These are phyloP conservation scores for Halichoeres trimaculatus DNA, from an alignment of 2,113 vertebrate genomes.

Conservation along the genomic window DNA sequence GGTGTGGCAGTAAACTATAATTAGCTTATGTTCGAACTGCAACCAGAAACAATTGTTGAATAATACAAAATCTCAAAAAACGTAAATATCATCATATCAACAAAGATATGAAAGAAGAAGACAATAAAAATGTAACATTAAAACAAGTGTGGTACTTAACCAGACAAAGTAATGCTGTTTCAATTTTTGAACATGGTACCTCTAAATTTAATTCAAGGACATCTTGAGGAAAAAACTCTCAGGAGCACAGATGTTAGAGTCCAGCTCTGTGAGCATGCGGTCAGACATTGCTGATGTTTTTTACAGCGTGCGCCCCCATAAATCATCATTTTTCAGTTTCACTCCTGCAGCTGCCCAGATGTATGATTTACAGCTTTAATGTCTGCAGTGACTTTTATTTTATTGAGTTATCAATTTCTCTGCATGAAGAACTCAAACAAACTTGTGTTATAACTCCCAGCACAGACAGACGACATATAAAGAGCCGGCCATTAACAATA, in stretches of 20 bases:
- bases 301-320: constrained; percentile 61
- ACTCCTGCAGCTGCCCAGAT: constrained; percentile 74
- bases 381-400: constrained; percentile 65
- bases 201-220: too few species aligned
- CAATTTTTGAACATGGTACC: background rate
- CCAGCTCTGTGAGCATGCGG: too few species aligned
- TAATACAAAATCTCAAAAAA: too few species aligned
- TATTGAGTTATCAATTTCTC: constrained; percentile 78
- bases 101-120: too few species aligned
- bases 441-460: constrained; percentile 62
- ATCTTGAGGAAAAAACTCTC: too few species aligned
- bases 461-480: constrained; percentile 57
- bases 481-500: constrained; percentile 78
- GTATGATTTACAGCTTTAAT: constrained; percentile 74
- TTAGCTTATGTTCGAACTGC: too few species aligned
- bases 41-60: too few species aligned
- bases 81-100: too few species aligned
- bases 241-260: too few species aligned
- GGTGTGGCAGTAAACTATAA: too few species aligned
- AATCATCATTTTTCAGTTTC: constrained; percentile 63
- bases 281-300: constrained; percentile 24
- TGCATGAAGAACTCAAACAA: constrained; percentile 57
- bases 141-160: too few species aligned
- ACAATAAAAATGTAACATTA: too few species aligned
- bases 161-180: background rate